Percentiles rank a stretch among this genome's conserved stretches.
Evolutionary conservation across 2,888 invertebrate species (phyloP).

Genomic region (Acheta domesticus): DNA sequence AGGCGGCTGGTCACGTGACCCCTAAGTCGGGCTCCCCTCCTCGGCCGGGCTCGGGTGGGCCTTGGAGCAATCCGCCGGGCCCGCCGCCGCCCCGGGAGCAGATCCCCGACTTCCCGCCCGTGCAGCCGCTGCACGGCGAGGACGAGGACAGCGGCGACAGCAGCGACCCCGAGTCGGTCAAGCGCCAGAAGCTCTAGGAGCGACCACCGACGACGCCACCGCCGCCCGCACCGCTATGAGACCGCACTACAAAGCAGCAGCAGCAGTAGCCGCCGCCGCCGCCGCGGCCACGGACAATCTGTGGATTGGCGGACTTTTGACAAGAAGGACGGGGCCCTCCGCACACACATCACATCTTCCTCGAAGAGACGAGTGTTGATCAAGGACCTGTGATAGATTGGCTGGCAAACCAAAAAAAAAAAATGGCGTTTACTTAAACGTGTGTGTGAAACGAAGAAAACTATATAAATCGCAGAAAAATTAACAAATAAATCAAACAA

Average conservation of each 20-base stretch:
- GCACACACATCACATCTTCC: too few species aligned
- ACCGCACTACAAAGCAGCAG: not conserved
- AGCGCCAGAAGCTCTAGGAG: constrained; percentile 40
- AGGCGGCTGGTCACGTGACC: constrained; percentile 33
- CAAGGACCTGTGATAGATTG: too few species aligned
- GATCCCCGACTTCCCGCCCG: constrained; percentile 39
- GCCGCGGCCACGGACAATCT: not conserved
- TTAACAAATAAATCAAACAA: too few species aligned
- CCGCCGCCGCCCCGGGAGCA: constrained; percentile 37
- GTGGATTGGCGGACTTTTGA: too few species aligned
- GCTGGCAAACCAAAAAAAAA: too few species aligned
- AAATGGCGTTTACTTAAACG: too few species aligned
- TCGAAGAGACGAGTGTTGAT: too few species aligned
- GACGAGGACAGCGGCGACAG: constrained; percentile 37
- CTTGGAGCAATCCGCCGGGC: constrained; percentile 31
- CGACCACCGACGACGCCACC: constrained; percentile 10
- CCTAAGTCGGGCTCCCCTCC: constrained; percentile 35
- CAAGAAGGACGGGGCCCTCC: too few species aligned
- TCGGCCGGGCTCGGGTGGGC: constrained; percentile 32
- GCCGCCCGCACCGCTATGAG: not conserved
- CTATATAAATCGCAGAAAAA: too few species aligned
- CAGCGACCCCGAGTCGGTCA: constrained; percentile 36
- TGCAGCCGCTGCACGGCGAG: constrained; percentile 37
- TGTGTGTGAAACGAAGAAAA: too few species aligned
- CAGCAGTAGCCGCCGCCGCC: not conserved